A percentile compares a stretch with the other conserved stretches of the same genome.
Conservation (phyloP, 2,888 invertebrate genomes). For the Drosophila borborema region DNA sequence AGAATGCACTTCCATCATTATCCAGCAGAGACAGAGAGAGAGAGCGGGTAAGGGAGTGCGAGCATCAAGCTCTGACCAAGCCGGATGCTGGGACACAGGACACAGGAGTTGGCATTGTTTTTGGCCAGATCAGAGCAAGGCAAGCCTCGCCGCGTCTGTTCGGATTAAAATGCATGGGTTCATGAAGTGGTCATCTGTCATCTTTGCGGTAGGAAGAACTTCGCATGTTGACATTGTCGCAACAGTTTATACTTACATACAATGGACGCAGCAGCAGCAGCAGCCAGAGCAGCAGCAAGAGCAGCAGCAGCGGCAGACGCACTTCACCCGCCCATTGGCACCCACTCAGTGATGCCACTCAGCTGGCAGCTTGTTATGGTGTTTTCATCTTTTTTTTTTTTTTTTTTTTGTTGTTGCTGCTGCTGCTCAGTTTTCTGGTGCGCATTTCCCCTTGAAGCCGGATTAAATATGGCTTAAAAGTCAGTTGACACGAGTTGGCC, state of each 20-base stretch:
- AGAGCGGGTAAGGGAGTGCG: neutral
- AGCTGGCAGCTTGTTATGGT: conserved; percentile 57
- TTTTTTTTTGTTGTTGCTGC: neutral
- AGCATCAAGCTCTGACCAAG: conserved; percentile 28
- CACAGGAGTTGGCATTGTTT: conserved; percentile 53
- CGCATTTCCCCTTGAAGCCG: conserved; percentile 66
- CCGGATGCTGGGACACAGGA: conserved; percentile 46
- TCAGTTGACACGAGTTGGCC: conserved; percentile 79
- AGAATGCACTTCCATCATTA: conserved; percentile 79
- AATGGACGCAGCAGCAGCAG: conserved; percentile 30
- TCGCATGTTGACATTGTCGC: conserved; percentile 80
- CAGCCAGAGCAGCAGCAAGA: neutral
- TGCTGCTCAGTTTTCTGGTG: conserved; percentile 49
- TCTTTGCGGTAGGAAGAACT: conserved; percentile 80
- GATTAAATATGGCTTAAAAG: conserved; percentile 79
- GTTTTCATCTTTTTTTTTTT: conserved; percentile 31
- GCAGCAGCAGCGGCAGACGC: conserved; percentile 27
- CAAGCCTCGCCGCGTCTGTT: conserved; percentile 43
- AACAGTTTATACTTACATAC: conserved; percentile 71
- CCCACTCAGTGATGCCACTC: conserved; percentile 29
- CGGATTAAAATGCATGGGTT: conserved; percentile 80
- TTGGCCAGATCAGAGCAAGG: conserved; percentile 22
- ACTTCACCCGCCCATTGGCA: conserved; percentile 11
- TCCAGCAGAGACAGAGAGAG: conserved; percentile 35
- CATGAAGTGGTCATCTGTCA: conserved; percentile 81